These are phyloP conservation scores for Erithacus rubecula DNA, from an alignment of 2,797 vertebrate species.

Conservation along the genomic window DNA sequence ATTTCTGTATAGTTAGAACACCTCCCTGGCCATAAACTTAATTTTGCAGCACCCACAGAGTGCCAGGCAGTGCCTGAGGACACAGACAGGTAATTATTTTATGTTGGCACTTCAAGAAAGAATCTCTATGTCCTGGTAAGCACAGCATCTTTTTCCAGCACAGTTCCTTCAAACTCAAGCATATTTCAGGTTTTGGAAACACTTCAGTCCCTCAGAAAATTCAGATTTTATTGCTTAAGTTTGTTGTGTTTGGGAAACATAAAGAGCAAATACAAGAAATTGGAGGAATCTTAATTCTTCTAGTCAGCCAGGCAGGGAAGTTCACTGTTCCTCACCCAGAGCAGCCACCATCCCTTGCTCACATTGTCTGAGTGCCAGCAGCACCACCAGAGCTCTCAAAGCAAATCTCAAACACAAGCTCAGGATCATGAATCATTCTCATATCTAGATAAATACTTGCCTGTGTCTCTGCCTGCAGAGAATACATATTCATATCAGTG, in stretches of 20 bases:
- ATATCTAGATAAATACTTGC: background rate
- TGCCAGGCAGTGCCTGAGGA: background rate
- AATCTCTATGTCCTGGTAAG: background rate
- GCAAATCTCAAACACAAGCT: background rate
- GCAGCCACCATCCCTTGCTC: background rate
- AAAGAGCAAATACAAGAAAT: background rate
- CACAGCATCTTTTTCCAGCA: background rate
- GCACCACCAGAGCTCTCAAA: background rate
- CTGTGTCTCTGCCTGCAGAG: background rate
- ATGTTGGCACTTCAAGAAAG: background rate
- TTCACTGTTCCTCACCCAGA: accelerated
- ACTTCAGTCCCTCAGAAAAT: background rate
- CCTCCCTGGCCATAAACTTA: background rate
- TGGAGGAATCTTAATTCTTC: background rate
- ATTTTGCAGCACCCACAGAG: background rate
- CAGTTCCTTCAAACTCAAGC: background rate
- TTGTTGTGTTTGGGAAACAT: background rate
- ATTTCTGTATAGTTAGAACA: background rate
- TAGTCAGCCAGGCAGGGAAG: background rate
- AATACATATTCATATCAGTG: background rate
- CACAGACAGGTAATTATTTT: background rate
- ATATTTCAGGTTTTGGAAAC: background rate
- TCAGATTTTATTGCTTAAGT: background rate
- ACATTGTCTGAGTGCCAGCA: background rate
- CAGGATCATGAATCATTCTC: background rate